Evolutionary conservation across 2,113 vertebrate species (phyloP).

Genomic region (Piaya cayana): DNA sequence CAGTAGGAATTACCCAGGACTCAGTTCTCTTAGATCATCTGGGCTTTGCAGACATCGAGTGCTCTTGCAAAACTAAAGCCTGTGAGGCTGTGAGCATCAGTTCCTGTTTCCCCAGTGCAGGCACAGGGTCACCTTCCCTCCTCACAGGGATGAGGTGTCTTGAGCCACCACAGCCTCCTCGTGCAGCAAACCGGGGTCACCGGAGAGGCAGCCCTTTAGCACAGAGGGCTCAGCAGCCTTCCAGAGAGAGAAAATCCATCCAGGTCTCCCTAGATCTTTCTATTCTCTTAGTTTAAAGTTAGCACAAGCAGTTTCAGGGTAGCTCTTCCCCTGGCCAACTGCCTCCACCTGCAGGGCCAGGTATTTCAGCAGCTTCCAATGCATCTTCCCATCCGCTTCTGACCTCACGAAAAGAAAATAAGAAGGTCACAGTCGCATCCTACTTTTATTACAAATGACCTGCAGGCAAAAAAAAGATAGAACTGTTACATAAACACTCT

Average conservation of each 20-base stretch:
- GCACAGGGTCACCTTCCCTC: not conserved
- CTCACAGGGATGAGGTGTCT: not conserved
- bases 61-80: not conserved
- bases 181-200: not conserved
- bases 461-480: slow-evolving; percentile 82
- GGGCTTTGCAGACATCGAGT: not conserved
- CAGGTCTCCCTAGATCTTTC: not conserved
- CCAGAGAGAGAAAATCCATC: not conserved
- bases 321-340: not conserved
- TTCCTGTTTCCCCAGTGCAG: not conserved
- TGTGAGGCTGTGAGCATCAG: not conserved
- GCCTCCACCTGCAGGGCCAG: not conserved
- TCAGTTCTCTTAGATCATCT: not conserved
- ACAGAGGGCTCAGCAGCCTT: not conserved
- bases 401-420: slow-evolving; percentile 79
- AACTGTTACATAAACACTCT: slow-evolving; percentile 84
- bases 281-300: not conserved
- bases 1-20: not conserved
- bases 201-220: not conserved
- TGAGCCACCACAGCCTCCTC: not conserved
- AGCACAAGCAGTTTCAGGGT: not conserved
- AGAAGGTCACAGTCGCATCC: slow-evolving; percentile 79
- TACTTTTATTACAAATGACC: slow-evolving; percentile 87
- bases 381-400: slow-evolving; percentile 15
- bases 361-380: not conserved